These are phyloP conservation scores for Apamea sordens DNA, from an alignment of 2,888 invertebrate species.

Conservation along the genomic window DNA sequence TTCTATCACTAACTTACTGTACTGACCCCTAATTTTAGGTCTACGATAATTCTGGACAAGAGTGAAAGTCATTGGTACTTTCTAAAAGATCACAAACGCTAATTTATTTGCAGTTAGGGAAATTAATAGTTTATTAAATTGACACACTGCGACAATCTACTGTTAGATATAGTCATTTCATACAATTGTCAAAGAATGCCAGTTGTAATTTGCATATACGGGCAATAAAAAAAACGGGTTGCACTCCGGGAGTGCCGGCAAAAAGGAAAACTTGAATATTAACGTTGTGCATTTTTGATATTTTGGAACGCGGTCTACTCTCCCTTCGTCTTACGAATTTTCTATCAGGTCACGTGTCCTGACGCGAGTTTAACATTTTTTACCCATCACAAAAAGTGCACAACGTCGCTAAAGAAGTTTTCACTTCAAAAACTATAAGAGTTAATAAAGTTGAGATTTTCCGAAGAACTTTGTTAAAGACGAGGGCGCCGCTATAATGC, in stretches of 20 bases:
- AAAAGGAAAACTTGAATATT: no score
- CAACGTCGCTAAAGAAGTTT: no score
- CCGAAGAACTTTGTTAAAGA: background rate
- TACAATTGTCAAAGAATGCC: background rate
- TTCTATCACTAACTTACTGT: no score
- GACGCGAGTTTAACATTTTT: no score
- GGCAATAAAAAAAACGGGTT: background rate
- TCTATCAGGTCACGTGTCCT: no score
- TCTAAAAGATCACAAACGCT: background rate
- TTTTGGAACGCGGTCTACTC: no score
- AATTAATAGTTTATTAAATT: background rate
- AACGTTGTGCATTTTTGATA: no score
- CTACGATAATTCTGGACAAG: background rate
- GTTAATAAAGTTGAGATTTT: constrained; percentile 4
- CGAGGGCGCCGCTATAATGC: background rate
- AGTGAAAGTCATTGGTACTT: no score
- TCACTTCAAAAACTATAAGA: no score
- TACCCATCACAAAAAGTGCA: no score
- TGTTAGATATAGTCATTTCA: background rate
- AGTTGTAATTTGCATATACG: background rate
- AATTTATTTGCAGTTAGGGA: background rate
- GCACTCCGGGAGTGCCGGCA: no score
- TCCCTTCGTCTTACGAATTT: no score
- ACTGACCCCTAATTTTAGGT: background rate
- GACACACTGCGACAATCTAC: background rate